Base-by-base conservation (phyloP, 2,888 invertebrate species). In the Caenorhabditis sp. region DNA sequence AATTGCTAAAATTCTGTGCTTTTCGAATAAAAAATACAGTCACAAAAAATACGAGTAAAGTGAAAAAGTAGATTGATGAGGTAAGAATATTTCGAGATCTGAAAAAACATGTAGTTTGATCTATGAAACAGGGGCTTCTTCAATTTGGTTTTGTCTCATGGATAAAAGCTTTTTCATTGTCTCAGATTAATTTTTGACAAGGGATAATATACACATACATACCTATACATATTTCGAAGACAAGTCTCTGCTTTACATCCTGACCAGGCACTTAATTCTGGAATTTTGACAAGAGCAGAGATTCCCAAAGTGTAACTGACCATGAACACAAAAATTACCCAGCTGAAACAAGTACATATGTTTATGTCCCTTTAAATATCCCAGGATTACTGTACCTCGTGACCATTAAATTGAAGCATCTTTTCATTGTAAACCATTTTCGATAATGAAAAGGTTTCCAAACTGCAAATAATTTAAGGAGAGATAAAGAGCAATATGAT, bases 161-260 rank as follows among this genome's bases (percentile, higher is more conserved):
- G n/a, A n/a, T n/a, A n/a, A n/a, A n/a, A n/a, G n/a, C n/a, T n/a
- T 61, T 56, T 60, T n/a, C 21, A 23, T n/a, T 64, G 58, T 36
- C 25, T 36, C 52, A 49, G 26, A 23, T 50, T n/a, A n/a, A n/a
- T n/a, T n/a, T n/a, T n/a, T n/a, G n/a, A n/a, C n/a, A n/a, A n/a
- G n/a, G n/a, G n/a, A n/a, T n/a, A n/a, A n/a, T n/a, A n/a, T n/a
- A 4, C 10, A n/a, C 26, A 10, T 12, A 25, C 14, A 2, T 38
- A 79, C 74, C 75, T 75, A 59, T 78, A 78, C 78, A 81, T 77
- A 26, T 67, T 67, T 49, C 85, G 63, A 43, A 82, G 65, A 66
- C 85, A 85, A n/a, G 85, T 85, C 63, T 85, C 85, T 57, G 82
- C 69, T 69, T 81, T 81, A 63, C 85, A 85, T 8, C 83, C 80